These are phyloP conservation scores for Pogonus chalceus DNA, from an alignment of 1,140 invertebrate genomes.

Conservation along the genomic window DNA sequence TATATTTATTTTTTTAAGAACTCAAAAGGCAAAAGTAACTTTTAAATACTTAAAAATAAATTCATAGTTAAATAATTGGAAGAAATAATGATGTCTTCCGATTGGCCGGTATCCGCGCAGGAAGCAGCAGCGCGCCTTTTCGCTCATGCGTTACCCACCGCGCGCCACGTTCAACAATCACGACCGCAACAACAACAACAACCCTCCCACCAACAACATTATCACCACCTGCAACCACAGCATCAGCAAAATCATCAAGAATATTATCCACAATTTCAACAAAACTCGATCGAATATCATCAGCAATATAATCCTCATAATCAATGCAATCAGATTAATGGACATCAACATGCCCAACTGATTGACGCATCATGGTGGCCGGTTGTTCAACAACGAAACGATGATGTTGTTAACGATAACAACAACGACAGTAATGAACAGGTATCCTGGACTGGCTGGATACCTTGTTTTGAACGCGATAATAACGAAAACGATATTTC, in stretches of 20 bases:
- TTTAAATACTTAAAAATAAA: too few relatives aligned
- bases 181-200: background rate
- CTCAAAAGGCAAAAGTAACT: too few relatives aligned
- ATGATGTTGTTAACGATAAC: background rate
- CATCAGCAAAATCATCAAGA: background rate
- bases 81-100: conserved; percentile 9
- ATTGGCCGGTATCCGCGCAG: conserved; percentile 22
- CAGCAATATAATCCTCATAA: too few relatives aligned
- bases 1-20: too few relatives aligned
- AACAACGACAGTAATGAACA: too few relatives aligned
- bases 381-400: background rate
- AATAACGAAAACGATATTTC: background rate
- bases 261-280: too few relatives aligned
- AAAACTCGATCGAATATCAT: too few relatives aligned
- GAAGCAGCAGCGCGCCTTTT: conserved; percentile 15
- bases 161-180: background rate
- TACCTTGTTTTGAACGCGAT: conserved; percentile 4
- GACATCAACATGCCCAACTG: background rate
- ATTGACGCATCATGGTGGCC: background rate
- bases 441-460: background rate
- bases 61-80: too few relatives aligned
- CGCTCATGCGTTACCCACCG: background rate
- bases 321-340: too few relatives aligned
- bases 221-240: background rate
- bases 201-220: background rate